phyloP scores from a whole-genome alignment of 2,888 invertebrate species.

The Danaus chrysippus region DNA sequence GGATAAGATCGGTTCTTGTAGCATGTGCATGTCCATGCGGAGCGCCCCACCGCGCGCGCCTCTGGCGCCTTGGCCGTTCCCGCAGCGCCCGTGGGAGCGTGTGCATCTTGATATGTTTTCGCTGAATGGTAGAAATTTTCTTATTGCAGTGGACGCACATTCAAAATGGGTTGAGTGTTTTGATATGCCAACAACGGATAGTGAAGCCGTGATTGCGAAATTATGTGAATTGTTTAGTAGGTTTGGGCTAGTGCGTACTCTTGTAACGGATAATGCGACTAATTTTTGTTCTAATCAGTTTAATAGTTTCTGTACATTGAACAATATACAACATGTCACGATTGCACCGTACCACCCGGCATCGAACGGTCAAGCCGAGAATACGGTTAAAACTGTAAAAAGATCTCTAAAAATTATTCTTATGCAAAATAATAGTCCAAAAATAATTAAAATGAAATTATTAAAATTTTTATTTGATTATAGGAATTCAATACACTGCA shows the following conservation, averaged over 20 bases:
- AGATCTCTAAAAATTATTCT: no score
- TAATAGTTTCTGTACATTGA: constrained; percentile 17
- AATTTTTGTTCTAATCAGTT: constrained; percentile 23
- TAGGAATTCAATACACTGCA: no score
- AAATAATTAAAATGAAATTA: no score
- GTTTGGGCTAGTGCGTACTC: constrained; percentile 18
- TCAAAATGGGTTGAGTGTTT: constrained; percentile 27
- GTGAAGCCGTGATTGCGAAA: constrained; percentile 15
- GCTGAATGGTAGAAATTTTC: constrained; percentile 12
- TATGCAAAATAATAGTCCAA: no score
- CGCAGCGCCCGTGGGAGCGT: constrained; percentile 16
- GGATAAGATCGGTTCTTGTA: constrained; percentile 24
- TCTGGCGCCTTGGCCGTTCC: constrained; percentile 24
- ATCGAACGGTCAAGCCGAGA: no score
- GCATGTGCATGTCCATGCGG: constrained; percentile 17
- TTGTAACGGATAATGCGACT: constrained; percentile 30
- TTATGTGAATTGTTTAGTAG: constrained; percentile 20
- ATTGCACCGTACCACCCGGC: no score
- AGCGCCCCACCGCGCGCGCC: constrained; percentile 20
- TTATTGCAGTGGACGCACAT: constrained; percentile 21
- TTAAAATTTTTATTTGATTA: no score
- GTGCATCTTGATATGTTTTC: constrained; percentile 27
- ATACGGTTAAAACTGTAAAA: no score
- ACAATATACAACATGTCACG: constrained; percentile 27
- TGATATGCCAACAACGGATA: constrained; percentile 15